These are phyloP conservation scores for Apis dorsata DNA, from an alignment of 1,140 invertebrate species.

Conservation along the genomic window DNA sequence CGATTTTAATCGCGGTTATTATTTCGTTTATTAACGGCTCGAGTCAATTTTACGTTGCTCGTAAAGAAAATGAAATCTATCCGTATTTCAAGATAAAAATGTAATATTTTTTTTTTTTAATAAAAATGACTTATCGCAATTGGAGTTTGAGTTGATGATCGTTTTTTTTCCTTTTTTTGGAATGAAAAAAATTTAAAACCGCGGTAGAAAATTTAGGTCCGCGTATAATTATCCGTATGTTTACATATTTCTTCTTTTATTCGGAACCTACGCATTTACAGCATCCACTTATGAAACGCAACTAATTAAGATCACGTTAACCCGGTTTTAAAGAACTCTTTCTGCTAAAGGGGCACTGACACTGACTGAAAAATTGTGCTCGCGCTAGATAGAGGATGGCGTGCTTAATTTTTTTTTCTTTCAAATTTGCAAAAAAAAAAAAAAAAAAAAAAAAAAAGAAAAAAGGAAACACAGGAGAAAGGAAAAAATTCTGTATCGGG, in stretches of 20 bases:
- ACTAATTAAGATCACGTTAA: conserved; percentile 43
- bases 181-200: too few relatives aligned
- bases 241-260: background rate
- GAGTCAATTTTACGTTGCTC: too few relatives aligned
- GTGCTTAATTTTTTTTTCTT: background rate
- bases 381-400: background rate
- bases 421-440: background rate
- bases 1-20: too few relatives aligned
- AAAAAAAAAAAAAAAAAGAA: background rate
- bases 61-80: too few relatives aligned
- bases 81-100: too few relatives aligned
- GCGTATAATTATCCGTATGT: conserved; percentile 30
- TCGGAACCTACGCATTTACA: conserved; percentile 20
- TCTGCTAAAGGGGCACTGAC: conserved; percentile 32
- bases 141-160: too few relatives aligned
- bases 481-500: background rate
- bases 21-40: too few relatives aligned
- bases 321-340: conserved; percentile 32
- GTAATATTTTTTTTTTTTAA: too few relatives aligned
- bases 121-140: too few relatives aligned
- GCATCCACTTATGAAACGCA: conserved; percentile 15
- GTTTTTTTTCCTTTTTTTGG: too few relatives aligned
- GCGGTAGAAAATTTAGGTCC: background rate
- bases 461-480: background rate
- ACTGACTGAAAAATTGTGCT: background rate